Evolutionary conservation across 2,797 vertebrate species (phyloP), one percentile per base, ranked within the genome.

Genomic region (Gymnothorax javanicus): DNA sequence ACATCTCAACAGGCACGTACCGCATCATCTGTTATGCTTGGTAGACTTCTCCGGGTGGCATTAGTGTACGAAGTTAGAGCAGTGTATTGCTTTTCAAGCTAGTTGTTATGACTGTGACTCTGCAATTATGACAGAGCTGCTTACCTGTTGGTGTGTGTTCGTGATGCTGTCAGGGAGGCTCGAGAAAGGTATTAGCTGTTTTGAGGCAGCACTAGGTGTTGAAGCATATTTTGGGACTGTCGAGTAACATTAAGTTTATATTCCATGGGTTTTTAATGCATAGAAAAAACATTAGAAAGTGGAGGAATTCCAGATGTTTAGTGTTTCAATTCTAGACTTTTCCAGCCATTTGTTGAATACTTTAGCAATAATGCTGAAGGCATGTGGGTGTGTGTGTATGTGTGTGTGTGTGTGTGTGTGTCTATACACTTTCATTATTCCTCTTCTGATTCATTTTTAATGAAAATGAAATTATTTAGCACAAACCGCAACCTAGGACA

Each of bases 381-480:
- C 71, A 56, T 52, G 52, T 60, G 81, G 57, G 54, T 58, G 25
- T 71, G 79, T 83, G 62, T 52, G 13, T 59, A n/a, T 59, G 52
- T 59, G 50, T 71, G 82, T 20, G 57, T 25, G 20, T 62, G 58
- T n/a, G 8, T 84, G 13, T 83, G 56, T 83, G 82, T 33, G 50
- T 27, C 50, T 60, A 12, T 50, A 1, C 20, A 57, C 57, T 23
- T 79, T 13, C 79, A 43, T 69, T 54, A 23, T 52, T 75, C 84
- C 43, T 25, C 3, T 54, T 71, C 15, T 64, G 58, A 43, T 83
- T 71, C 56, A 58, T 83, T 86, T 71, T n/a, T 43, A 79, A 56
- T 54, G 17, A 50, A 20, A 87, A 87, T 89, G 54, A 83, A 86
- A 67, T 85, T 82, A 84, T 85, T n/a, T 79, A 77, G 86, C 27